Evolutionary conservation across 2,888 invertebrate species (phyloP).

Genomic region (Diarsia dahlii): DNA sequence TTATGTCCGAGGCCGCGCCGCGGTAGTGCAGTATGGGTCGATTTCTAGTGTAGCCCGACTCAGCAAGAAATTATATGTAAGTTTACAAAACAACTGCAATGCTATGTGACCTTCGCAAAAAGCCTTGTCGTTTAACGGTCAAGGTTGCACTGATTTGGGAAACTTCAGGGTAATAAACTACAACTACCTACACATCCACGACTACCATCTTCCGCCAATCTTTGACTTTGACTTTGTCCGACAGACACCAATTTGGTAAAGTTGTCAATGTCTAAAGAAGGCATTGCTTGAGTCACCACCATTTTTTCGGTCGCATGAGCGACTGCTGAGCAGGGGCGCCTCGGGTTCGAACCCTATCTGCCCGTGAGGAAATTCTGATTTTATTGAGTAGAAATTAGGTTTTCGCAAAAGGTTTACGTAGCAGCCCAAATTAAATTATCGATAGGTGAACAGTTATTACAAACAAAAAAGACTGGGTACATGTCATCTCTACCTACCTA

Average conservation of each 20-base stretch:
- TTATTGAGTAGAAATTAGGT: too few species aligned
- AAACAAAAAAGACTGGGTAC: too few species aligned
- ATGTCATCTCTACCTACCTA: neutral
- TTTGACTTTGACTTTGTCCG: neutral
- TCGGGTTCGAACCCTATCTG: too few species aligned
- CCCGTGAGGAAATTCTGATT: too few species aligned
- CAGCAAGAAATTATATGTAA: conserved; percentile 7
- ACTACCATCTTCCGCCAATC: neutral
- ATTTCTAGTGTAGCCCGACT: neutral
- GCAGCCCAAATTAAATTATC: too few species aligned
- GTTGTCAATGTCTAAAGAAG: neutral
- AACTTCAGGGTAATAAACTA: neutral
- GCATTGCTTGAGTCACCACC: neutral
- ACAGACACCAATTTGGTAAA: neutral
- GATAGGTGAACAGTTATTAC: too few species aligned
- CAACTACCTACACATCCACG: too few species aligned
- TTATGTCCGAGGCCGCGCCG: too few species aligned
- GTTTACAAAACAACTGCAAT: conserved; percentile 35
- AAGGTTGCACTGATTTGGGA: conserved; percentile 16
- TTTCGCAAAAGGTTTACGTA: too few species aligned
- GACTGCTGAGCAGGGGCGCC: too few species aligned
- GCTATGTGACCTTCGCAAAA: conserved; percentile 25
- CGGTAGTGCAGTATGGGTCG: neutral
- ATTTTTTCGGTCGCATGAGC: too few species aligned
- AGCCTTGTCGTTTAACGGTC: neutral